phyloP scores from a whole-genome alignment of 2,113 vertebrate genomes.

The Nematolebias whitei region DNA sequence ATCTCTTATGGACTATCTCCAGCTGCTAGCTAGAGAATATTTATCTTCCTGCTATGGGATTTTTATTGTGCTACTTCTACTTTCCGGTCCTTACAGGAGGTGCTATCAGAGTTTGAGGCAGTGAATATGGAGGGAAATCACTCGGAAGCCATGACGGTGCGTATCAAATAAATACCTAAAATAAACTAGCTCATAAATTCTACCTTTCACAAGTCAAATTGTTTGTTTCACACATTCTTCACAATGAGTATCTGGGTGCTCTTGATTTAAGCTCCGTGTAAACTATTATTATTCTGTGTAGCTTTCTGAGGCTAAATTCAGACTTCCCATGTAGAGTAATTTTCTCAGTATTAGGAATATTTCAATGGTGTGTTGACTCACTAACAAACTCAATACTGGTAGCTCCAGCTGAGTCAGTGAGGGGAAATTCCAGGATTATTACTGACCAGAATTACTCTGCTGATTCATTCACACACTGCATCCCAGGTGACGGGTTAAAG shows the following conservation, averaged over 20 bases:
- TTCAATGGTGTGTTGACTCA: conserved; percentile 58
- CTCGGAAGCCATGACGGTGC: conserved; percentile 79
- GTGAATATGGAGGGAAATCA: conserved; percentile 78
- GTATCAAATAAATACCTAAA: conserved; percentile 48
- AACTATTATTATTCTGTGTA: neutral
- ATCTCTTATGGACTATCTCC: no score
- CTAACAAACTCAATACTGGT: conserved; percentile 58
- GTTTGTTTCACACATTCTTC: no score
- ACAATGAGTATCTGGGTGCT: neutral
- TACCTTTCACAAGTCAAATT: neutral
- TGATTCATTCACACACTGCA: conserved; percentile 56
- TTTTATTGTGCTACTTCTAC: neutral
- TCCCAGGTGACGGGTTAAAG: conserved; percentile 37
- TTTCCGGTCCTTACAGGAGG: conserved; percentile 76
- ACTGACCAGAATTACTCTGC: conserved; percentile 43
- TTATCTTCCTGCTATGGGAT: neutral
- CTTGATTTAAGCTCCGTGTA: neutral
- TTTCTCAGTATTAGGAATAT: conserved; percentile 46
- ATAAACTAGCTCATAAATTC: neutral
- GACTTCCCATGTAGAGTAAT: conserved; percentile 23
- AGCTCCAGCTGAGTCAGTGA: conserved; percentile 67
- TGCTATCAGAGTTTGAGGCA: conserved; percentile 89
- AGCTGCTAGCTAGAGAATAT: neutral
- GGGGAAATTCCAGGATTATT: conserved; percentile 77
- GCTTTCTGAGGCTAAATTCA: conserved; percentile 20